Base-by-base conservation (phyloP, 2,113 vertebrate genomes). In the Eira barbara region DNA sequence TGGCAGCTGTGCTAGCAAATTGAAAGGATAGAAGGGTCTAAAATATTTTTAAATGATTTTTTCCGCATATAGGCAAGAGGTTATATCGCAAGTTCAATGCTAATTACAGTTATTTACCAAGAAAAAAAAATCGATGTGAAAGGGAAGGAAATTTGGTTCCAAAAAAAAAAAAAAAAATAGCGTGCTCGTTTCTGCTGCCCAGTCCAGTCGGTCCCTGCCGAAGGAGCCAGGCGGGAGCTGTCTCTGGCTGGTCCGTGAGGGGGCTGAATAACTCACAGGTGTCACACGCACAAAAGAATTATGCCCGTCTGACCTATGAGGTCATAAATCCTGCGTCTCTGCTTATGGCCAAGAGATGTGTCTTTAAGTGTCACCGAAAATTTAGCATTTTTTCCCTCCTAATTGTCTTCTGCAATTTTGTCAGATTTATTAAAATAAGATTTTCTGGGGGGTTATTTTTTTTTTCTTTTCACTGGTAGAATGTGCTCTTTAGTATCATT, bases 401-500 rank as follows among this genome's bases (percentile, higher is more conserved):
- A 89, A 98, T 98, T 96, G 96, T 94, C 97, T 97, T 95, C 97
- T 91, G 89, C 89, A 96, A 98, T 98, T 98, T 98, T 92, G 82
- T 97, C 97, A 97, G 97, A 98, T 98, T 98, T 98, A 98, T 98
- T 98, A 98, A 98, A 97, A 87, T 97, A 98, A 98, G 98, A 97
- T 98, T 98, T 98, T 97, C 90, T 79, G 82, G 98, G 98, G 98
- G 94, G 67, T 27, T 95, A 89, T 76, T 95, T 97, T 98, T 97
- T 98, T 98, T 97, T 97, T 97, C 97, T 91, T 97, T 98, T 98
- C 97, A 97, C 98, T 98, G 98, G 98, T 99, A 98, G 98, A 99
- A 98, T 98, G 98, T 98, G 98, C 98, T 99, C 98, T 99, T 99
- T 99, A 98, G 99, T 99, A 98, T 99, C 99, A 99, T 99, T 99